Base-by-base conservation (phyloP, 2,113 vertebrate species). In the Neodontobutis hainanensis region DNA sequence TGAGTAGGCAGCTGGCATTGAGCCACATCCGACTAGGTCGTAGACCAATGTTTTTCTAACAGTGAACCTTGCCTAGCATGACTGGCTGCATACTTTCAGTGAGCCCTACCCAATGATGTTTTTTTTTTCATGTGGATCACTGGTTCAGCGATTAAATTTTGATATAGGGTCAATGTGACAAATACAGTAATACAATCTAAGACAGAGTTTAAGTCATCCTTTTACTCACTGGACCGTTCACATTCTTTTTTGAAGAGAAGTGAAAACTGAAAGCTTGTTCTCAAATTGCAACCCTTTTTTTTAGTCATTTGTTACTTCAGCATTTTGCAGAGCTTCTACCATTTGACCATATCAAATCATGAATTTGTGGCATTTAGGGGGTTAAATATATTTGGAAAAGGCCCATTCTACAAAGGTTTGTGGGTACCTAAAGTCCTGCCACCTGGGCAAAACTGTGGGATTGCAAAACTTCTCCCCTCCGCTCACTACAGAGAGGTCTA, bases 1-100 rank as follows among this genome's bases (percentile, higher is more conserved):
- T 65, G 74, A 81, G 65, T 59, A 64, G 75, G 77, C 64, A 71
- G 75, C 70, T 85, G 80, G 78, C 75, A 74, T 44, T 1, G 9
- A 75, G 76, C 78, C 77, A 77, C 57, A 35, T 81, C 60, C 59
- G 80, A 77, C 50, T 50, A 65, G 61, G 68, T 83, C 45, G 34
- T 61, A 73, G 66, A 80, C 48, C 61, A 75, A 44, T 67, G 74
- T 78, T 87, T 81, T 80, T 82, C 66, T 79, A 71, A 72, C 66
- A 65, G 65, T 66, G 60, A 68, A 57, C 75, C 46, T 68, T 60
- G 56, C 59, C 64, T 49, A 59, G 63, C 68, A 80, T 61, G 74
- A 68, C 50, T 83, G 70, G 73, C 58, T 69, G 75, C 62, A 59
- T 73, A 61, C 75, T 82, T 74, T 57, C 65, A 80, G 50, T 44